These are phyloP conservation scores for Hipposideros armiger DNA, from an alignment of 2,113 vertebrate genomes.

Conservation along the genomic window DNA sequence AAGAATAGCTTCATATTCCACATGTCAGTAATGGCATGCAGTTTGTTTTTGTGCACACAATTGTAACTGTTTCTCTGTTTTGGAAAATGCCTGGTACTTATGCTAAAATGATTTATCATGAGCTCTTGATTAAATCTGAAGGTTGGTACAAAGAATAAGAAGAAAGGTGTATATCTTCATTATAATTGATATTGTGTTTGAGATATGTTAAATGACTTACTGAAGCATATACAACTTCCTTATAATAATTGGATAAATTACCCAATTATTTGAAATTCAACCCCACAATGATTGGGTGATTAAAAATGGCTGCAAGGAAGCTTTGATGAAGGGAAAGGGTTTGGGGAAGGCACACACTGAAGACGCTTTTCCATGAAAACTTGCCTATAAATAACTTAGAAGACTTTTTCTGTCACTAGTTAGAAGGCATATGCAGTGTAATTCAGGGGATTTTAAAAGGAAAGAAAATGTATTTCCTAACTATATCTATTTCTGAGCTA, in stretches of 20 bases:
- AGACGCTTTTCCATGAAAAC: background rate
- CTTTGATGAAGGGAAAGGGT: background rate
- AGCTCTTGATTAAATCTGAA: background rate
- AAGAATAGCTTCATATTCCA: background rate
- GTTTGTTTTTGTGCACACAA: background rate
- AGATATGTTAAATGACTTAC: background rate
- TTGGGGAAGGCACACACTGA: background rate
- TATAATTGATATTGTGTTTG: conserved; percentile 28
- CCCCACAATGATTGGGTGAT: background rate
- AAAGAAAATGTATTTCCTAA: background rate
- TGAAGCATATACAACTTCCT: background rate
- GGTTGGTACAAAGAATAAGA: background rate
- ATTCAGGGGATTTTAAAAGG: background rate
- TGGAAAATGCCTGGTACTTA: conserved; percentile 22
- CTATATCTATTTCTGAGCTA: background rate
- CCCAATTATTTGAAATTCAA: background rate
- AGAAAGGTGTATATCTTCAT: background rate
- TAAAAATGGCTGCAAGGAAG: background rate
- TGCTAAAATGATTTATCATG: background rate
- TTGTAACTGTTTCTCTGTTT: conserved; percentile 9
- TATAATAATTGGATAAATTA: conserved; percentile 4
- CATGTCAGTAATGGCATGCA: background rate
- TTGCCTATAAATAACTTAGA: background rate
- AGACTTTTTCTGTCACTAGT: background rate
- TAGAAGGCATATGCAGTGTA: background rate